Base-by-base conservation (phyloP, 2,888 invertebrate species). In the Drosophila planitibia region DNA sequence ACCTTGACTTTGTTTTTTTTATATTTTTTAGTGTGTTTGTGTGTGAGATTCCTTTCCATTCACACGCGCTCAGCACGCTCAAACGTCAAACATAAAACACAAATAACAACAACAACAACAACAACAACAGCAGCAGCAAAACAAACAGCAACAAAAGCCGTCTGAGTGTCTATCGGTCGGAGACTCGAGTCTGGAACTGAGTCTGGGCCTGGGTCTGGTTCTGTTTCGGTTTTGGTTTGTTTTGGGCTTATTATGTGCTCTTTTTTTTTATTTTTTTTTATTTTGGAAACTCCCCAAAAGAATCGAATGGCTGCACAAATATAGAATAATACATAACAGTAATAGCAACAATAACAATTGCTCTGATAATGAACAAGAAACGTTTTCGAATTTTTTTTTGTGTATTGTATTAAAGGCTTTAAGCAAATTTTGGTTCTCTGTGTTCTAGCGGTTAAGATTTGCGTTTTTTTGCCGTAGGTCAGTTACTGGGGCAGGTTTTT, bases 1-100 rank as follows among this genome's bases (percentile, higher is more conserved):
- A 92, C 92, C 92, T 92, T 92, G 92, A 92, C 92, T 92, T 93
- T 92, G 93, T 92, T 93, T 91, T 91, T 85, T 88, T 88, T 52
- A 19, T 57, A 3, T n/a, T 57, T 68, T 58, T 70, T n/a, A 53
- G 57, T 62, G 67, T 65, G 55, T 67, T 70, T 81, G 77, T 81
- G 68, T 64, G 57, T 9, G 86, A 82, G 91, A 84, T 90, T 87
- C 90, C 90, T 90, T 89, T 74, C 70, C 89, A 86, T 90, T 90
- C 90, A 90, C 90, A 90, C 85, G 85, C 85, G 85, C 81, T 69
- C 86, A 85, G 86, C 86, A 86, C 90, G 86, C 90, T 90, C 89
- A 85, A 88, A 82, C 89, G 89, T 89, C 85, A 90, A 86, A 88
- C 86, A 79, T 83, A 74, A 86, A 85, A 89, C 87, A 80, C 89